These are phyloP conservation scores for Rhopalosiphum padi DNA, from an alignment of 1,140 invertebrate genomes.

Conservation along the genomic window DNA sequence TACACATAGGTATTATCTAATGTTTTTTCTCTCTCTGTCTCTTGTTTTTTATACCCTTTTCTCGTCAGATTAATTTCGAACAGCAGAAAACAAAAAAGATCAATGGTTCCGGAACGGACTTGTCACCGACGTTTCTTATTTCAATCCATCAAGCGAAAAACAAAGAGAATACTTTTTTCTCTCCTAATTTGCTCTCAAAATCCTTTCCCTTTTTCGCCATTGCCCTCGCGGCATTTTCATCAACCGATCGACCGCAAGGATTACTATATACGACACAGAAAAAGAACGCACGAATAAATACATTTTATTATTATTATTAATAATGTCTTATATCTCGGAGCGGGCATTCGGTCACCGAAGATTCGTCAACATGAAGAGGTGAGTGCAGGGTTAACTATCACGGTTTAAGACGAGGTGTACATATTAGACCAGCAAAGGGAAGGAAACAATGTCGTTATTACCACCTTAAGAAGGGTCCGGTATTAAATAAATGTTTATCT, in stretches of 20 bases:
- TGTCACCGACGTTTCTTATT: constrained; percentile 38
- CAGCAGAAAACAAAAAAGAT: constrained; percentile 27
- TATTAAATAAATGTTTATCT: constrained; percentile 46
- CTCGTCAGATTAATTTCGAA: constrained; percentile 20
- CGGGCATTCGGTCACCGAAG: not conserved
- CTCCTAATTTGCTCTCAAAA: not conserved
- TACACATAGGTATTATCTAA: not conserved
- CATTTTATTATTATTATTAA: not conserved
- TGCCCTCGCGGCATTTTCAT: not conserved
- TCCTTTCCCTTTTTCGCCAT: not conserved
- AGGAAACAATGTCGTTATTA: constrained; percentile 4
- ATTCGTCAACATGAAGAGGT: not conserved
- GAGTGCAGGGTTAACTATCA: not conserved
- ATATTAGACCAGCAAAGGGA: not conserved
- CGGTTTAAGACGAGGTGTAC: not conserved
- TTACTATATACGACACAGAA: not conserved
- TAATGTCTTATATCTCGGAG: not conserved
- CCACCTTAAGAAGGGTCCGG: constrained; percentile 1
- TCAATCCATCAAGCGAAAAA: constrained; percentile 46
- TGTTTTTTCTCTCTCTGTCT: not conserved
- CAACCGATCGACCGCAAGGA: not conserved
- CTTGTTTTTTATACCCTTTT: not conserved
- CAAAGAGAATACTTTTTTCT: not conserved
- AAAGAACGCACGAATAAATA: not conserved
- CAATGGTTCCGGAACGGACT: not conserved